These are phyloP conservation scores for Athrips mouffetella DNA, from an alignment of 2,888 invertebrate species.

Conservation along the genomic window DNA sequence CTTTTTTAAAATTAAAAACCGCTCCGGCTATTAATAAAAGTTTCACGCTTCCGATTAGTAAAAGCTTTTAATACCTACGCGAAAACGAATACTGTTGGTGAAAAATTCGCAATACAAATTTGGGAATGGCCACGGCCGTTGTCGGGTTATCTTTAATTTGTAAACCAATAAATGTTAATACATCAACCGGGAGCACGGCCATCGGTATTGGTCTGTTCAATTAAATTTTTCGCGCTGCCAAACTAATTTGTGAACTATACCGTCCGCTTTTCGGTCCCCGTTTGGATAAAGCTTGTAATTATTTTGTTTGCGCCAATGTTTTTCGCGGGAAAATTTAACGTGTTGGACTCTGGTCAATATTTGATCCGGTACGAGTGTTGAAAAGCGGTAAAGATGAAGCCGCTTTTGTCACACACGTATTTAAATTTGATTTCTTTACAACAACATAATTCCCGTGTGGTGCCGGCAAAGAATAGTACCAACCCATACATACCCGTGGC, in stretches of 20 bases:
- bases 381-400: slow-evolving; percentile 34
- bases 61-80: slow-evolving; percentile 29
- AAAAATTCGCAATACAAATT: slow-evolving; percentile 49
- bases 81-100: slow-evolving; percentile 41
- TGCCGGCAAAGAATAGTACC: too few relatives aligned
- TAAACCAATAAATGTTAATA: slow-evolving; percentile 76
- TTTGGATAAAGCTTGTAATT: slow-evolving; percentile 50
- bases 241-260: slow-evolving; percentile 73
- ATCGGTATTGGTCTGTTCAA: slow-evolving; percentile 49
- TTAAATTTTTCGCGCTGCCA: slow-evolving; percentile 64
- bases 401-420: slow-evolving; percentile 45
- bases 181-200: slow-evolving; percentile 54
- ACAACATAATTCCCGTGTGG: too few relatives aligned
- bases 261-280: slow-evolving; percentile 48
- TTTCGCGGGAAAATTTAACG: slow-evolving; percentile 63
- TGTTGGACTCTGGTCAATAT: slow-evolving; percentile 71
- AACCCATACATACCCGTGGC: too few relatives aligned
- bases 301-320: slow-evolving; percentile 68
- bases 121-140: slow-evolving; percentile 31
- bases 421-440: slow-evolving; percentile 46
- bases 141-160: slow-evolving; percentile 70
- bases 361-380: slow-evolving; percentile 47
- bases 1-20: slow-evolving; percentile 38
- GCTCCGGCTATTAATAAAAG: slow-evolving; percentile 40
- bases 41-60: slow-evolving; percentile 42